phyloP scores from a whole-genome alignment of 2,113 vertebrate species.

The Zingel zingel region DNA sequence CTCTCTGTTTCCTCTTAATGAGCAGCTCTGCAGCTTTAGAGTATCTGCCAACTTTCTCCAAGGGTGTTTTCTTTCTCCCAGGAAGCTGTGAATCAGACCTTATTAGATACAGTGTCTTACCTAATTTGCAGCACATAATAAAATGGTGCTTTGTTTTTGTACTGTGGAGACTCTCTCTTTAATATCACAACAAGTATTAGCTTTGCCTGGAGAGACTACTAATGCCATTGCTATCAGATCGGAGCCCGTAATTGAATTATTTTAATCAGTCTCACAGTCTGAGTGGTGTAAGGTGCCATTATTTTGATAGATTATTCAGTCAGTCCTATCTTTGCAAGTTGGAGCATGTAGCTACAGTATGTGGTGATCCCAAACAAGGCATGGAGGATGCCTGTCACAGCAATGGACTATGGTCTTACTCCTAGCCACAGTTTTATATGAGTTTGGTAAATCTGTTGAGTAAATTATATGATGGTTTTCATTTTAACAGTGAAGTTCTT shows the following conservation, averaged over 20 bases:
- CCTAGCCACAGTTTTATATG: background rate
- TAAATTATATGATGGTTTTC: background rate
- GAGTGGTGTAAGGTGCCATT: background rate
- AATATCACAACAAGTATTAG: background rate
- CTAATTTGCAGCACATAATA: background rate
- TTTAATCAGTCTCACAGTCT: background rate
- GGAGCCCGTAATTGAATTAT: too few relatives aligned
- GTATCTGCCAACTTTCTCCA: constrained; percentile 28
- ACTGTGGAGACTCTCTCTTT: background rate
- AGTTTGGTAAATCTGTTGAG: background rate
- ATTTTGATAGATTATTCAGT: background rate
- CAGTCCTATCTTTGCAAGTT: background rate
- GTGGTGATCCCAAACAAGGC: background rate
- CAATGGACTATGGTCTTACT: too few relatives aligned
- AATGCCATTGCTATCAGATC: background rate
- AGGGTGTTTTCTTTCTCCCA: constrained; percentile 12
- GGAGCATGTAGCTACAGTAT: background rate
- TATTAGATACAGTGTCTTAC: constrained; percentile 16
- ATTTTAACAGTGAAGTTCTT: background rate
- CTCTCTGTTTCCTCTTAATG: constrained; percentile 25
- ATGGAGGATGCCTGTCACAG: background rate
- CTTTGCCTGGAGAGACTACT: background rate
- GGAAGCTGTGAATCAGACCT: constrained; percentile 26
- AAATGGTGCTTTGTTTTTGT: constrained; percentile 19
- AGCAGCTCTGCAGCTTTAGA: constrained; percentile 26